phyloP scores from a whole-genome alignment of 2,888 invertebrate genomes.

The Drosophila lacicola region DNA sequence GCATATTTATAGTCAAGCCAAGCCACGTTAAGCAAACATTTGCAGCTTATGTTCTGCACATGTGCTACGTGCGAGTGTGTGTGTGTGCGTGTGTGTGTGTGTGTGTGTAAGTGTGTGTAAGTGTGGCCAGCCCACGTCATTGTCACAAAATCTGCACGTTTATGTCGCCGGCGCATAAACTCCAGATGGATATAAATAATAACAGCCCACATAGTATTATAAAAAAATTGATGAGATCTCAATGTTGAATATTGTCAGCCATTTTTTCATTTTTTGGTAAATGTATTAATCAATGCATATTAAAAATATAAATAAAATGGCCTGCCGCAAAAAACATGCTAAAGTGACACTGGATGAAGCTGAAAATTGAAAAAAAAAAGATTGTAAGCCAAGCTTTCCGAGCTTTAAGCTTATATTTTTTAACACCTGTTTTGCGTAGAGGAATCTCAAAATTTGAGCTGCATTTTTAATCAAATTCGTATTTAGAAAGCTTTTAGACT shows the following conservation, averaged over 20 bases:
- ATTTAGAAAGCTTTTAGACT: no score
- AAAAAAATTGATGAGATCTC: constrained; percentile 24
- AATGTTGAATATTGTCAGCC: constrained; percentile 1
- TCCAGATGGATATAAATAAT: constrained; percentile 41
- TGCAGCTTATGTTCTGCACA: constrained; percentile 50
- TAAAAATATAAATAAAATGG: constrained; percentile 4
- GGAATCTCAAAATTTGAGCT: no score
- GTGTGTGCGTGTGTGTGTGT: background rate
- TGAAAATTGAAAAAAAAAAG: background rate
- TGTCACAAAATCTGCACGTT: constrained; percentile 41
- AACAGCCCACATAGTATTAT: constrained; percentile 18
- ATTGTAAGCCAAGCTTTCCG: background rate
- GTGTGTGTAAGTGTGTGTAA: constrained; percentile 8
- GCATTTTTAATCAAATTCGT: no score
- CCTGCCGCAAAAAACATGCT: background rate
- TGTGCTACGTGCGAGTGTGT: constrained; percentile 2
- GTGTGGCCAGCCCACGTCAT: constrained; percentile 36
- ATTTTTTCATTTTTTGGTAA: background rate
- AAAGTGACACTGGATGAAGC: background rate
- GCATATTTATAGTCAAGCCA: constrained; percentile 25
- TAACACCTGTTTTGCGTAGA: no score
- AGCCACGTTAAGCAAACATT: constrained; percentile 71
- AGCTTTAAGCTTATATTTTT: background rate
- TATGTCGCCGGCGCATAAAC: constrained; percentile 33
- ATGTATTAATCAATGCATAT: constrained; percentile 5